These are phyloP conservation scores for Bubalus kerabau DNA, from an alignment of 2,113 vertebrate species.

Conservation along the genomic window DNA sequence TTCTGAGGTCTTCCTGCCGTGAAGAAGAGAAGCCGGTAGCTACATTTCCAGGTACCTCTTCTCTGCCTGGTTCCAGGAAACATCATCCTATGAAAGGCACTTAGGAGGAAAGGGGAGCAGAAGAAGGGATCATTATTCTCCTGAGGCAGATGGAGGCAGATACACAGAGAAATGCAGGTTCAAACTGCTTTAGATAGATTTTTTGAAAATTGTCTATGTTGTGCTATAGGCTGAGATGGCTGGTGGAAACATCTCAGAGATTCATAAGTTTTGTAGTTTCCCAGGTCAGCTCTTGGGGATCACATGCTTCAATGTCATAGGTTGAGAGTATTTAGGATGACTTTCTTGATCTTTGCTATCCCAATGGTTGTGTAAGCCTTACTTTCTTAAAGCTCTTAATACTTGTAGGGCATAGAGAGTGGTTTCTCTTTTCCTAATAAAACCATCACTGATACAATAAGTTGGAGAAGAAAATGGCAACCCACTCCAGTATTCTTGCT, in stretches of 20 bases:
- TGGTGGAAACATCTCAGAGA: background rate
- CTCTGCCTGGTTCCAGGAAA: background rate
- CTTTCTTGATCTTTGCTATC: background rate
- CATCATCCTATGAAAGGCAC: background rate
- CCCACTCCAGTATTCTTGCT: background rate
- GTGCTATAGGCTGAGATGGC: background rate
- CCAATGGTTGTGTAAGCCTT: background rate
- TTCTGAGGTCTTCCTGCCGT: background rate
- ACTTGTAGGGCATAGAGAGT: background rate
- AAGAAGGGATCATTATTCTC: background rate
- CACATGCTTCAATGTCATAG: accelerated
- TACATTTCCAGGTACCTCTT: background rate
- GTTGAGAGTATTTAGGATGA: background rate
- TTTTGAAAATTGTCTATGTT: background rate
- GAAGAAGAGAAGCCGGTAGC: background rate
- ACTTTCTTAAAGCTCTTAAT: background rate
- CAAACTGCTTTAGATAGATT: background rate
- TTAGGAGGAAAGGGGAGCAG: background rate
- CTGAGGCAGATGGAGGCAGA: background rate
- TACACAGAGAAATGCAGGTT: background rate
- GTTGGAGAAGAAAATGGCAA: background rate
- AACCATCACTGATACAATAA: background rate
- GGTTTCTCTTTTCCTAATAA: conserved; percentile 7
- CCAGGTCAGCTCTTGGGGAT: background rate
- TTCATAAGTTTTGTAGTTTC: background rate